Evolutionary conservation across 2,113 vertebrate species (phyloP).

Genomic region (Deroptyus accipitrinus): DNA sequence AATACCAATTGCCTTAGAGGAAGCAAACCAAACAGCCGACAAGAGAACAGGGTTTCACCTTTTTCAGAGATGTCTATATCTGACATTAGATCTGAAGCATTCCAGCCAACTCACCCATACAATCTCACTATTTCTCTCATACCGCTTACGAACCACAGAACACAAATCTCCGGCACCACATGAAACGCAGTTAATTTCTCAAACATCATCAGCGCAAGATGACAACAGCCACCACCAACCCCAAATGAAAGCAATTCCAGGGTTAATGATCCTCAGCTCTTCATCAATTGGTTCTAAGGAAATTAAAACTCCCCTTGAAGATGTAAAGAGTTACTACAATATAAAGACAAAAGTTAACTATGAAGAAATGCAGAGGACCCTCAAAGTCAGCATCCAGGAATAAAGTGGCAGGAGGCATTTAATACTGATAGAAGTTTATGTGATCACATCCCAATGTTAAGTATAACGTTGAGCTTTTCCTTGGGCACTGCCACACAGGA

Average conservation of each 20-base stretch:
- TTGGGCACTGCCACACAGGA: not conserved
- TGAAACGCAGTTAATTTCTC: not conserved
- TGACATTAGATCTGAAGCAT: not conserved
- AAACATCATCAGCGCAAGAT: not conserved
- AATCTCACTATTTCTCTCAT: not conserved
- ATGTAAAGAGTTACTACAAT: not conserved
- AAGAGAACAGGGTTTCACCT: not conserved
- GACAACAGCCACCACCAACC: not conserved
- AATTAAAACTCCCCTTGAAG: not conserved
- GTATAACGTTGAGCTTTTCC: accelerated
- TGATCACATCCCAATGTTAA: accelerated
- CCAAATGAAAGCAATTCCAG: not conserved
- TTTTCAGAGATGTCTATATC: not conserved
- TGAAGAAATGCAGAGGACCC: not conserved
- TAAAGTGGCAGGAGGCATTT: not conserved
- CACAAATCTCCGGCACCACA: not conserved
- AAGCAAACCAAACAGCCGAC: not conserved
- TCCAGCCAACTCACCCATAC: not conserved
- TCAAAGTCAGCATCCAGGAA: not conserved
- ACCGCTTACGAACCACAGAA: not conserved
- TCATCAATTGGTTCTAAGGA: not conserved
- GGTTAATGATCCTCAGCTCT: not conserved
- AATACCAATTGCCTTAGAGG: accelerated
- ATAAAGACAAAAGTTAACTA: not conserved
- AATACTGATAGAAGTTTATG: not conserved